Percentiles rank a stretch among this genome's conserved stretches.
Conservation (phyloP, 1,140 invertebrate genomes). For the Dryas iulia region DNA sequence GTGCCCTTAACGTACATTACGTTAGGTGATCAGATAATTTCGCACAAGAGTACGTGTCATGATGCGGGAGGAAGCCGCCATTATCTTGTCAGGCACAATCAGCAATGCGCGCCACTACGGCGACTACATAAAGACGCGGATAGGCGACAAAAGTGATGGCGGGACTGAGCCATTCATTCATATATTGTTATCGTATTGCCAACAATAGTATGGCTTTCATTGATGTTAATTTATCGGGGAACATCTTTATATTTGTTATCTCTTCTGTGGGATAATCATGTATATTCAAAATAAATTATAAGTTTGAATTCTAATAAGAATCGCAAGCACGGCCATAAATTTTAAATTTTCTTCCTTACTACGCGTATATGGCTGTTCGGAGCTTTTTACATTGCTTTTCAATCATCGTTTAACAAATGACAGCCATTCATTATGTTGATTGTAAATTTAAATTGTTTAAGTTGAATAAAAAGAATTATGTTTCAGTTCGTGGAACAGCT, state of each 20-base stretch:
- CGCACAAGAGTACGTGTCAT: slow-evolving; percentile 53
- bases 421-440: not conserved
- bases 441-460: not conserved
- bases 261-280: not conserved
- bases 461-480: not conserved
- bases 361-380: not conserved
- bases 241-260: not conserved
- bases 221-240: not conserved
- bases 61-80: slow-evolving; percentile 73
- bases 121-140: slow-evolving; percentile 47
- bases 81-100: slow-evolving; percentile 77
- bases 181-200: slow-evolving; percentile 10
- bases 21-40: slow-evolving; percentile 52
- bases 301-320: not conserved
- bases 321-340: not conserved
- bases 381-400: not conserved
- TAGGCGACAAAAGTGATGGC: slow-evolving; percentile 15
- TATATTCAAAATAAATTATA: not conserved
- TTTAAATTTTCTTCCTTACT: not conserved
- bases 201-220: not conserved
- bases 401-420: not conserved
- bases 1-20: slow-evolving; percentile 48
- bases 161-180: not conserved
- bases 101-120: slow-evolving; percentile 45
- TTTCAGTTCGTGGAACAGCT: not conserved